Evolutionary conservation across 2,888 invertebrate species (phyloP).

Genomic region (Ophion costatus): DNA sequence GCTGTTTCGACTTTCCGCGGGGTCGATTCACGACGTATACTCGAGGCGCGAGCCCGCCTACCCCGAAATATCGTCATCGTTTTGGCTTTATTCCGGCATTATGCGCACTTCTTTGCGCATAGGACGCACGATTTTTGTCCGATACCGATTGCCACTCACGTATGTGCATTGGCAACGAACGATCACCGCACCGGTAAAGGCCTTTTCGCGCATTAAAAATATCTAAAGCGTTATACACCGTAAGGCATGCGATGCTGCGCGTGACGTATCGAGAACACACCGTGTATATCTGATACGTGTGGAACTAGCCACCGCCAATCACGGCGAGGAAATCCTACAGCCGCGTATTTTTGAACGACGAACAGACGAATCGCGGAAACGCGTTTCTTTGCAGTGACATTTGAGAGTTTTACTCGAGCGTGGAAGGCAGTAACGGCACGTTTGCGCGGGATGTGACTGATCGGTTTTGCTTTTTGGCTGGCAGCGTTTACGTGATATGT

Average conservation of each 20-base stretch:
- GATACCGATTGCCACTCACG: not conserved
- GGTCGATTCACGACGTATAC: slow-evolving; percentile 41
- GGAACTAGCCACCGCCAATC: not conserved
- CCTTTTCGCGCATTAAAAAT: not conserved
- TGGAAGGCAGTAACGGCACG: not conserved
- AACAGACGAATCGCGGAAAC: not conserved
- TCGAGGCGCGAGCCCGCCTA: slow-evolving; percentile 28
- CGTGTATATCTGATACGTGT: not conserved
- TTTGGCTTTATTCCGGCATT: slow-evolving; percentile 5
- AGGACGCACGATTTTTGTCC: not conserved
- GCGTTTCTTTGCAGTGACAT: not conserved
- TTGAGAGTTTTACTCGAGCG: not conserved
- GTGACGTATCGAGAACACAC: not conserved
- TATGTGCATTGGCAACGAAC: not conserved
- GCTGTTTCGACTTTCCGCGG: slow-evolving; percentile 58
- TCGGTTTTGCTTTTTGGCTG: not conserved
- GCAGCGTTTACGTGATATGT: not conserved
- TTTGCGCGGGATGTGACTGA: no score
- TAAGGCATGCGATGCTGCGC: not conserved
- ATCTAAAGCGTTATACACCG: slow-evolving; percentile 8
- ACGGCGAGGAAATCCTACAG: not conserved
- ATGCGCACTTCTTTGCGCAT: slow-evolving; percentile 5
- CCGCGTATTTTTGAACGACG: not conserved
- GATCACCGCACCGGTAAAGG: slow-evolving; percentile 1
- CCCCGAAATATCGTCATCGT: slow-evolving; percentile 33